These are phyloP conservation scores for Dunckerocampus dactyliophorus DNA, from an alignment of 2,113 vertebrate genomes.

Conservation along the genomic window DNA sequence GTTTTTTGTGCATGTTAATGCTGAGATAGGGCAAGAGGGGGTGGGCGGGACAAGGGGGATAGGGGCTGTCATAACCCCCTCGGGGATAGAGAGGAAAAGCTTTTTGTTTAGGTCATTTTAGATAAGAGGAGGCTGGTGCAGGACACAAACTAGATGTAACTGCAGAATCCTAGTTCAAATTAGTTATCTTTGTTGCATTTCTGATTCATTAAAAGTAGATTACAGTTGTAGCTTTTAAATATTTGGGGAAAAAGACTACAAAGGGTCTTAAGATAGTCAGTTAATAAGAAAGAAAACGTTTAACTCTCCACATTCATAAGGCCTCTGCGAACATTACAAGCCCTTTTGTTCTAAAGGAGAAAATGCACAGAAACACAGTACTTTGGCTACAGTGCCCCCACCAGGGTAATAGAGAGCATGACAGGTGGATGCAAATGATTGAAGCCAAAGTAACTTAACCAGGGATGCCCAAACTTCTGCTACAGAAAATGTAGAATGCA, in stretches of 20 bases:
- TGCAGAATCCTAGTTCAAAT: conserved; percentile 20
- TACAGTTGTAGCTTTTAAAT: no score
- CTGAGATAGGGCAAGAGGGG: conserved; percentile 66
- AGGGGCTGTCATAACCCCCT: conserved; percentile 72
- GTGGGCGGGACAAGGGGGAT: conserved; percentile 73
- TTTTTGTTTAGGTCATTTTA: conserved; percentile 28
- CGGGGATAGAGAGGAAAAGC: conserved; percentile 68
- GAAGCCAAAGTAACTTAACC: no score
- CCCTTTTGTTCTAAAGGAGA: conserved; percentile 56
- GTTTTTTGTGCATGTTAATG: conserved; percentile 70
- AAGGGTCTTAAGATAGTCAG: no score
- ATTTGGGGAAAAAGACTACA: no score
- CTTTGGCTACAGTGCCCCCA: conserved; percentile 45
- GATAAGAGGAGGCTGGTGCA: conserved; percentile 58
- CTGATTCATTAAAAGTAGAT: no score
- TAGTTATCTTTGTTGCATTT: no score
- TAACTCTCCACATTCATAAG: conserved; percentile 46
- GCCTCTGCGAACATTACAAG: conserved; percentile 51
- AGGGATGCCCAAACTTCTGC: not conserved
- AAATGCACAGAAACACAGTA: not conserved
- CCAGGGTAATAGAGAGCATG: conserved; percentile 6
- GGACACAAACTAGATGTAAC: conserved; percentile 44
- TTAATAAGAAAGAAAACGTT: conserved; percentile 38
- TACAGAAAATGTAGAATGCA: no score
- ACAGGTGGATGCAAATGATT: not conserved